Conservation (phyloP, 2,888 invertebrate genomes). For the Alentia gelatinosa region DNA sequence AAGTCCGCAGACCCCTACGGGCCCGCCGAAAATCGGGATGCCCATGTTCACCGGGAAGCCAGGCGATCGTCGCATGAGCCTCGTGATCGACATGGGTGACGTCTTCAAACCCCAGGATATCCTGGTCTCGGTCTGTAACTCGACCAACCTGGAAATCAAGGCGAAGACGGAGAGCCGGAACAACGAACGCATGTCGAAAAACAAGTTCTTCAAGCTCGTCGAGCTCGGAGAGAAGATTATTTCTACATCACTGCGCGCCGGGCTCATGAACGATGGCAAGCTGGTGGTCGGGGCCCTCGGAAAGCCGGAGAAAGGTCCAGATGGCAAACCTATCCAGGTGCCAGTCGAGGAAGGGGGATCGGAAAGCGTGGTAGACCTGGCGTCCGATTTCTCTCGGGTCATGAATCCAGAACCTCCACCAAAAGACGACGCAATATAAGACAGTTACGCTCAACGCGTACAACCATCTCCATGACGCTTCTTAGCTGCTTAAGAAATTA, state of each 20-base stretch:
- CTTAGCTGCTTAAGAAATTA: too few relatives aligned
- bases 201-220: constrained; percentile 65
- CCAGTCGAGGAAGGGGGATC: background rate
- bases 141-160: constrained; percentile 64
- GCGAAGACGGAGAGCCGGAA: constrained; percentile 67
- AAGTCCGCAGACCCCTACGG: constrained; percentile 63
- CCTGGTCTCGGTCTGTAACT: constrained; percentile 66
- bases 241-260: constrained; percentile 63
- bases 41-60: constrained; percentile 58
- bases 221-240: constrained; percentile 67
- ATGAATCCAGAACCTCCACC: constrained; percentile 43
- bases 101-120: constrained; percentile 66
- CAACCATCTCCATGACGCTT: too few relatives aligned
- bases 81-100: constrained; percentile 60
- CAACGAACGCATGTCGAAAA: constrained; percentile 63
- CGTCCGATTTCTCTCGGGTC: background rate
- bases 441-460: background rate
- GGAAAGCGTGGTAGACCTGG: constrained; percentile 24
- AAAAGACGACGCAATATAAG: background rate
- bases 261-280: constrained; percentile 63
- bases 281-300: constrained; percentile 65
- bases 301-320: constrained; percentile 58
- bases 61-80: constrained; percentile 55
- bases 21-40: constrained; percentile 57
- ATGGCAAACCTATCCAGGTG: background rate